Conservation (phyloP, 2,797 vertebrate genomes). For the Chaunax sp. region DNA sequence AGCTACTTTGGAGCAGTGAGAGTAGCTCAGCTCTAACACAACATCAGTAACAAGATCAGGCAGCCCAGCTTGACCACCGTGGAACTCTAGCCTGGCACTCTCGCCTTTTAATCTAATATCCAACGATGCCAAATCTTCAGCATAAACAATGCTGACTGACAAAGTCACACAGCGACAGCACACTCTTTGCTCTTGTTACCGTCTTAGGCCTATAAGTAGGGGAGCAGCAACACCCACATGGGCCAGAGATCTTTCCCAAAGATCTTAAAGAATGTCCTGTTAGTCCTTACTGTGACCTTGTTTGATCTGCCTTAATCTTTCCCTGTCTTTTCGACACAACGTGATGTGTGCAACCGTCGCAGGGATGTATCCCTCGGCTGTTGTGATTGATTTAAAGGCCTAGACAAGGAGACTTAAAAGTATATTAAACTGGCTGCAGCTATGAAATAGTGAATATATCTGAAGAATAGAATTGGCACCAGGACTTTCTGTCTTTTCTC, state of each 20-base stretch:
- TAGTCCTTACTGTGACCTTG: constrained; percentile 44
- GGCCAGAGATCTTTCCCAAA: constrained; percentile 59
- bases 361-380: neutral
- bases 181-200: constrained; percentile 40
- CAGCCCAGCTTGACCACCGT: constrained; percentile 33
- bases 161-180: constrained; percentile 35
- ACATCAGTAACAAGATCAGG: constrained; percentile 37
- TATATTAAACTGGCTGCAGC: neutral
- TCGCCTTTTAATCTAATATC: constrained; percentile 53
- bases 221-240: constrained; percentile 21
- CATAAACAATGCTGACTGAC: constrained; percentile 48
- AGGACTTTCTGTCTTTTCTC: neutral
- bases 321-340: constrained; percentile 9
- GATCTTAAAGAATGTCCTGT: constrained; percentile 37
- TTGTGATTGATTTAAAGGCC: constrained; percentile 11
- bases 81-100: constrained; percentile 19
- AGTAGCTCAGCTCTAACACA: constrained; percentile 13
- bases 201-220: constrained; percentile 41
- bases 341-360: neutral
- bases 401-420: constrained; percentile 9
- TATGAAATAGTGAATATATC: neutral
- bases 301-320: constrained; percentile 32
- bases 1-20: neutral
- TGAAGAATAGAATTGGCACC: neutral
- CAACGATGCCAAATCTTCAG: constrained; percentile 43